Evolutionary conservation across 2,888 invertebrate species (phyloP).

Genomic region (Plagiodera versicolora): DNA sequence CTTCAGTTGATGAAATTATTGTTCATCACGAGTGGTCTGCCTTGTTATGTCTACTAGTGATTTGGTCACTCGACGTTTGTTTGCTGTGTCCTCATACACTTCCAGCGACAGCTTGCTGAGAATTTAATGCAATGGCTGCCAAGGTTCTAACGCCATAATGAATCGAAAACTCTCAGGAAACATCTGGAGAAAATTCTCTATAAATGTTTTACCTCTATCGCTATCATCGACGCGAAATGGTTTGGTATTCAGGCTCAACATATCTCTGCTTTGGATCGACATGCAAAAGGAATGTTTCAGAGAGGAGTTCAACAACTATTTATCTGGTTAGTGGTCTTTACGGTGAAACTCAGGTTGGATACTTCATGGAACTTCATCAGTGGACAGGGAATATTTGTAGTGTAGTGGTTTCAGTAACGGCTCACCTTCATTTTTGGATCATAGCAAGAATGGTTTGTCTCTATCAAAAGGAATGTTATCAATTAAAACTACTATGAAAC

Average conservation of each 20-base stretch:
- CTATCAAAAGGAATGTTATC: too few species aligned
- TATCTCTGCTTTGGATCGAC: too few species aligned
- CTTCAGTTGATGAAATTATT: constrained; percentile 38
- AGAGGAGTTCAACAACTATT: not conserved
- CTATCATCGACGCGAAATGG: too few species aligned
- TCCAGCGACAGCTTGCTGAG: constrained; percentile 17
- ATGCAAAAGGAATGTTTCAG: not conserved
- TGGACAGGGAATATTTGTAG: constrained; percentile 32
- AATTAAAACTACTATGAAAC: too few species aligned
- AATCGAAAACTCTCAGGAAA: too few species aligned
- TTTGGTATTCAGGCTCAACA: too few species aligned
- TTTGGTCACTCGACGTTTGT: constrained; percentile 26
- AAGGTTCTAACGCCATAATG: too few species aligned
- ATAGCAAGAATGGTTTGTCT: too few species aligned
- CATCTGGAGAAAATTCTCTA: too few species aligned
- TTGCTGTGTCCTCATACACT: constrained; percentile 25
- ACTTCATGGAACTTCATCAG: constrained; percentile 27
- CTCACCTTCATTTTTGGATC: not conserved
- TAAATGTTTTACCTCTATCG: too few species aligned
- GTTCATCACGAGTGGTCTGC: constrained; percentile 37
- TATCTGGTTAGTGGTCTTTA: not conserved
- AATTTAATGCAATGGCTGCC: not conserved
- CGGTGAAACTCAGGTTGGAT: not conserved
- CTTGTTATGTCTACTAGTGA: constrained; percentile 33
- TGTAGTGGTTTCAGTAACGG: constrained; percentile 13